Evolutionary conservation across 2,797 vertebrate species (phyloP), one percentile per base, ranked within the genome.

Genomic region (Phrynocephalus vlangalii): DNA sequence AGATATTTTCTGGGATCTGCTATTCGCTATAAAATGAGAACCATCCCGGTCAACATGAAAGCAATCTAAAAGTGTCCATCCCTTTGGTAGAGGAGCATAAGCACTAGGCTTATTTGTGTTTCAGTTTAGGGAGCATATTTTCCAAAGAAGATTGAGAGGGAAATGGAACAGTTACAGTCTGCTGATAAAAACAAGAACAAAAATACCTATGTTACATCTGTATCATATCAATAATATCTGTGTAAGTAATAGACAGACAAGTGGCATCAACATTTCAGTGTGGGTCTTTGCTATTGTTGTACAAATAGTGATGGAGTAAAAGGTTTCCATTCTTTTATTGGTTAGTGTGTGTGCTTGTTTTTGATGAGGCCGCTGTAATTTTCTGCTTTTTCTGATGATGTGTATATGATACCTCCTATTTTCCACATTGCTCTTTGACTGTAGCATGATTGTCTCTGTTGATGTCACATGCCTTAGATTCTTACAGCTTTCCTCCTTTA

Each of bases 401-500:
- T 81, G 8, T 85, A 75, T 84, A 79, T 87, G 91, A 0, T 78
- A 79, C 91, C 90, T 92, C 89, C 91, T 95, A 91, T 91, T 90
- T 88, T 86, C 82, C 52, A 89, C 38, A 86, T 86, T 73, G 16
- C 86, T 73, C n/a, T 60, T 52, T 79, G 88, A 88, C 89, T 87
- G 84, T 87, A 87, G 0, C 22, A 16, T 82, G 87, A 85, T 91
- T 63, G 56, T 83, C 83, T 90, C 82, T 16, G 38, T 92, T 33
- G 68, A 0, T 87, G 66, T 2, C 56, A 18, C 24, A 79, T 52
- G 73, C 81, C 68, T 86, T 93, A 90, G 88, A 60, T 89, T 91
- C 84, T 70, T 90, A 84, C 66, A 84, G 84, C 78, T 28, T 90
- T 87, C 75, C 44, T 87, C 85, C 73, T 84, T 75, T 87, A 63